These are phyloP conservation scores for Neodiprion virginianus DNA, from an alignment of 1,140 invertebrate species.

Conservation along the genomic window DNA sequence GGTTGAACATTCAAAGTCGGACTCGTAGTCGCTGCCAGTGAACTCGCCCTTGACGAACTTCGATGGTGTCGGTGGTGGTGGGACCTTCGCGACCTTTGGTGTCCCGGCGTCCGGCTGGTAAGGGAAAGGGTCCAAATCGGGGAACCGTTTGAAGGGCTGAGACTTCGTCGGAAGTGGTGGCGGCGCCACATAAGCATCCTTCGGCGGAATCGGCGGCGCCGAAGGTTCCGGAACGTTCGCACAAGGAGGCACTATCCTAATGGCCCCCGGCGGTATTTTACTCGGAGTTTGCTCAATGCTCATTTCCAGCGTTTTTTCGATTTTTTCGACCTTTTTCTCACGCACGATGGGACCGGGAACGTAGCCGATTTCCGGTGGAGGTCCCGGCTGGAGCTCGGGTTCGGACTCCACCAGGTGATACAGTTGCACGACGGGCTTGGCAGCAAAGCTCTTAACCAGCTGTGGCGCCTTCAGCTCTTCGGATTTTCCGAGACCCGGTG, in stretches of 20 bases:
- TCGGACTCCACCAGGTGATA: conserved; percentile 33
- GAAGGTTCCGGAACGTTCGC: conserved; percentile 14
- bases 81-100: conserved; percentile 41
- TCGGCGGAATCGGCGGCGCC: conserved; percentile 53
- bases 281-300: conserved; percentile 63
- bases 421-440: conserved; percentile 39
- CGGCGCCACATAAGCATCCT: conserved; percentile 54
- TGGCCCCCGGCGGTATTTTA: conserved; percentile 62
- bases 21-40: conserved; percentile 76
- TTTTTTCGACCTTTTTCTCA: conserved; percentile 65
- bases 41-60: conserved; percentile 69
- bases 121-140: conserved; percentile 64
- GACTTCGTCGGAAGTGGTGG: conserved; percentile 55
- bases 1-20: conserved; percentile 66
- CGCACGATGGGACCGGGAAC: conserved; percentile 56
- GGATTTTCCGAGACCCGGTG: conserved; percentile 40
- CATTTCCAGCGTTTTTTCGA: conserved; percentile 66
- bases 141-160: conserved; percentile 55
- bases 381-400: conserved; percentile 61
- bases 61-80: conserved; percentile 65
- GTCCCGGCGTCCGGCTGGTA: conserved; percentile 39
- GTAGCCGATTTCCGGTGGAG: conserved; percentile 71
- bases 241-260: conserved; percentile 59
- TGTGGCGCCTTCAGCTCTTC: conserved; percentile 63
- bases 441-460: conserved; percentile 58